Evolutionary conservation across 2,797 vertebrate species (phyloP).

Genomic region (Platalea minor): DNA sequence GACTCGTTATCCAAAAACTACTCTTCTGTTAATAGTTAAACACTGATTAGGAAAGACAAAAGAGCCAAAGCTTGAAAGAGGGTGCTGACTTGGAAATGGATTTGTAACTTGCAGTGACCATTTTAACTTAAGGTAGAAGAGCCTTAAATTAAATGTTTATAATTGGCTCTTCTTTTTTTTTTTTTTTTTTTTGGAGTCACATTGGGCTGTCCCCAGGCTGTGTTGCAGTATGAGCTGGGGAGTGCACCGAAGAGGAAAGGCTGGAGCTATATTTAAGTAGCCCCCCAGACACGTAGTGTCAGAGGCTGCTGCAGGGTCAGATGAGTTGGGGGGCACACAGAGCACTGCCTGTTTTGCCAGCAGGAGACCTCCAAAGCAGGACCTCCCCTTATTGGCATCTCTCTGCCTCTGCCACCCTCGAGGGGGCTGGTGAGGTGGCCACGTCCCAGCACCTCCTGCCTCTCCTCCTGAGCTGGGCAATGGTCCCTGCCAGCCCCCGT

Average conservation of each 20-base stretch:
- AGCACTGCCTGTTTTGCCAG: neutral
- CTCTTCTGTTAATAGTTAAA: neutral
- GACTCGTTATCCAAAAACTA: neutral
- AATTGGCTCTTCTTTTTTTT: neutral
- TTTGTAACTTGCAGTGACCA: neutral
- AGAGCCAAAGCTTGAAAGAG: neutral
- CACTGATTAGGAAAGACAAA: neutral
- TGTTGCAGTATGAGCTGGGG: neutral
- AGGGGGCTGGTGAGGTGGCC: neutral
- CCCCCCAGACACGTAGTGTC: fast-evolving
- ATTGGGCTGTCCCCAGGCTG: neutral
- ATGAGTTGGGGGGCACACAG: neutral
- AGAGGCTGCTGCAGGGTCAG: neutral
- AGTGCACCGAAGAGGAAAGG: neutral
- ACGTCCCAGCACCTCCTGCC: neutral
- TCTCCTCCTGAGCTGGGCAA: neutral
- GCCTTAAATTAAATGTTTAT: neutral
- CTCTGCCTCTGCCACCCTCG: neutral
- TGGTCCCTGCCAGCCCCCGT: fast-evolving
- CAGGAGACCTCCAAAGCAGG: neutral
- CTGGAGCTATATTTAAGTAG: neutral
- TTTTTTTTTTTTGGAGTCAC: neutral
- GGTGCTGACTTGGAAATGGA: neutral
- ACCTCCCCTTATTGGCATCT: fast-evolving
- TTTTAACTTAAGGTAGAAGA: neutral